Percentiles rank a stretch among this genome's conserved stretches.
phyloP scores from a whole-genome alignment of 2,888 invertebrate species.

The Gandaritis pyraliata region DNA sequence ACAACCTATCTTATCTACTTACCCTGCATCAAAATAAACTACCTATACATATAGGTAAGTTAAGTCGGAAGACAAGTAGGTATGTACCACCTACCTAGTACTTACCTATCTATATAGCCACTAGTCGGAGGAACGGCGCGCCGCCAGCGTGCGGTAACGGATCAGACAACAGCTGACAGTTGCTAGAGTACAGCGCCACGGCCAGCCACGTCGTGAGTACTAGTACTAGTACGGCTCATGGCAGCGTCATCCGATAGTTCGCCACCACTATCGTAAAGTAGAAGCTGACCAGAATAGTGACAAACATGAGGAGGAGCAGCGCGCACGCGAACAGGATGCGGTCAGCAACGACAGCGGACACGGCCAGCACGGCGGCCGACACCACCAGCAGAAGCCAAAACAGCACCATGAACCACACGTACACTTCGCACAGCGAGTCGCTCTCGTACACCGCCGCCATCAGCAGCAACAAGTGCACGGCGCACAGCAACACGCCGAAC shows the following conservation, averaged over 20 bases:
- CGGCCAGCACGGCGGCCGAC: constrained; percentile 26
- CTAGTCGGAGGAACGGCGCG: too few relatives aligned
- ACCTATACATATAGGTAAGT: too few relatives aligned
- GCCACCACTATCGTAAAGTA: constrained; percentile 53
- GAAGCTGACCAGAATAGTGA: constrained; percentile 38
- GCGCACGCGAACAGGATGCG: constrained; percentile 25
- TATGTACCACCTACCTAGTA: too few relatives aligned
- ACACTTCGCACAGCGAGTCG: constrained; percentile 54
- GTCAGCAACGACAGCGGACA: constrained; percentile 27
- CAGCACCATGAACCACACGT: constrained; percentile 51
- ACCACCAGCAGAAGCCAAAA: constrained; percentile 24
- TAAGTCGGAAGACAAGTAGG: too few relatives aligned
- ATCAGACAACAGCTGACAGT: too few relatives aligned
- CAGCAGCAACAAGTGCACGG: constrained; percentile 50
- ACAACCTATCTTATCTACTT: too few relatives aligned
- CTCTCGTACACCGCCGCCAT: constrained; percentile 42
- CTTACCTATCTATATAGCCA: too few relatives aligned
- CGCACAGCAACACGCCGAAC: constrained; percentile 50
- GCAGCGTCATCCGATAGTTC: constrained; percentile 55
- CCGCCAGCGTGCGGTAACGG: too few relatives aligned
- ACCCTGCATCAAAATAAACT: too few relatives aligned
- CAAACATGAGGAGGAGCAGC: constrained; percentile 17
- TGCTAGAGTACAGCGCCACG: too few relatives aligned
- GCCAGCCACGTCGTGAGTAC: too few relatives aligned
- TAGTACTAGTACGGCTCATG: constrained; percentile 9